Base-by-base conservation (phyloP, 2,113 vertebrate species). In the Apaloderma vittatum region DNA sequence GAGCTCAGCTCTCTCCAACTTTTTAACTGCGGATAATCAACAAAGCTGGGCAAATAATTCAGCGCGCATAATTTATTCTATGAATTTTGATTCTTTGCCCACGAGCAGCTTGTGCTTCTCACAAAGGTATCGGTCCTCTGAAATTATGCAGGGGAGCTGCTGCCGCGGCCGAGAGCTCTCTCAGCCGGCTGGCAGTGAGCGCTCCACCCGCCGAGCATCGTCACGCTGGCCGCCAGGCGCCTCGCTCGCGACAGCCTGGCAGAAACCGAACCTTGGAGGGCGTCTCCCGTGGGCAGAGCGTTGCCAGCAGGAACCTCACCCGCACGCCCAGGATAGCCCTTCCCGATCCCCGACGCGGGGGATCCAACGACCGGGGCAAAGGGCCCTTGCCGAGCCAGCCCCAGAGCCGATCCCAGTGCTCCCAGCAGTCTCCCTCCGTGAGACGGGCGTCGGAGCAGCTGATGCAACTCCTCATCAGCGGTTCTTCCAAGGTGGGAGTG, bases 31-130 rank as follows among this genome's bases (percentile, higher is more conserved):
- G 80, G 88, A 91, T 92, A 86, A 94, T 95, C 96, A 94, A 93
- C 96, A 96, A 92, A 97, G 93, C 92, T 45, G 75, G 88, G 93
- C 92, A 92, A 95, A 95, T 90, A 90, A 94, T 82, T 90, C 21
- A 55, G 84, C 8, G 9, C 6, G 3, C 51, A 8, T 94, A 96
- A 97, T 96, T 93, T 96, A 93, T 96, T 94, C 96, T 71, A 59
- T 74, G 93, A 93, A 90, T 94, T 80, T 77, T 94, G 97, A 92
- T 88, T 92, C 93, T 63, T 30, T 97, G 93, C 97, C 96, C 96
- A 88, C 93, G 30, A 94, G 93, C 95, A 92, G 96, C 93, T 93
- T 59, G 82, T 43, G 93, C 86, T 92, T 58, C 72, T 90, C 90
- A 58, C 88, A 66, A 26, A 93, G 95, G 92, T 62, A 71, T 30